A percentile compares a stretch with the other conserved stretches of the same genome.
These are phyloP conservation scores for Cetoscarus ocellatus DNA, from an alignment of 2,797 vertebrate species.

Conservation along the genomic window DNA sequence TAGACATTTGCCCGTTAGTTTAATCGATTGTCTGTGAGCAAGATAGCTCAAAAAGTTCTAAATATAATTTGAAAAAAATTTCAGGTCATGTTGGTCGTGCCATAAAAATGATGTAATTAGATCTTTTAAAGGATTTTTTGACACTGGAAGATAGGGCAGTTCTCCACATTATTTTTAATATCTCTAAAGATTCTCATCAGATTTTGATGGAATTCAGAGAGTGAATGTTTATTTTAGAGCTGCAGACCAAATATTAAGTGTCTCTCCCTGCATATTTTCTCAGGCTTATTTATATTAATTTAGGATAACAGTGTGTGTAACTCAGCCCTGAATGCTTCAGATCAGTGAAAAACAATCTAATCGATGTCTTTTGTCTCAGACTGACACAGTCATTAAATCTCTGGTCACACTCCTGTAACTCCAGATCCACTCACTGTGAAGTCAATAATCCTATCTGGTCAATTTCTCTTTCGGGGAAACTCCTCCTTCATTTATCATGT, in stretches of 20 bases:
- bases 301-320: not conserved
- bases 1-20: too few relatives aligned
- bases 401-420: slow-evolving; percentile 11
- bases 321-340: not conserved
- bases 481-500: slow-evolving; percentile 43
- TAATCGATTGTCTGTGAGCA: too few relatives aligned
- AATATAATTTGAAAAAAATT: too few relatives aligned
- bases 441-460: slow-evolving; percentile 43
- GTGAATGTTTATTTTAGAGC: not conserved
- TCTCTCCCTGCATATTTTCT: not conserved
- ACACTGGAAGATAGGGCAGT: too few relatives aligned
- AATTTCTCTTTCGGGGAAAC: slow-evolving; percentile 36
- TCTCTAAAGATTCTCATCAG: too few relatives aligned
- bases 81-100: too few relatives aligned
- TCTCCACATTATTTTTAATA: too few relatives aligned
- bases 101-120: too few relatives aligned
- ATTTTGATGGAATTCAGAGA: too few relatives aligned
- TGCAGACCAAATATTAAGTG: not conserved
- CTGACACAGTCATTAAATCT: slow-evolving; percentile 45
- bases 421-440: slow-evolving; percentile 22
- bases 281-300: not conserved
- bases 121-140: too few relatives aligned
- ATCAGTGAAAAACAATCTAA: slow-evolving; percentile 2
- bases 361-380: slow-evolving; percentile 12
- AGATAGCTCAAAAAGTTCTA: too few relatives aligned